phyloP scores from a whole-genome alignment of 2,797 vertebrate species.

The Perodicticus potto region DNA sequence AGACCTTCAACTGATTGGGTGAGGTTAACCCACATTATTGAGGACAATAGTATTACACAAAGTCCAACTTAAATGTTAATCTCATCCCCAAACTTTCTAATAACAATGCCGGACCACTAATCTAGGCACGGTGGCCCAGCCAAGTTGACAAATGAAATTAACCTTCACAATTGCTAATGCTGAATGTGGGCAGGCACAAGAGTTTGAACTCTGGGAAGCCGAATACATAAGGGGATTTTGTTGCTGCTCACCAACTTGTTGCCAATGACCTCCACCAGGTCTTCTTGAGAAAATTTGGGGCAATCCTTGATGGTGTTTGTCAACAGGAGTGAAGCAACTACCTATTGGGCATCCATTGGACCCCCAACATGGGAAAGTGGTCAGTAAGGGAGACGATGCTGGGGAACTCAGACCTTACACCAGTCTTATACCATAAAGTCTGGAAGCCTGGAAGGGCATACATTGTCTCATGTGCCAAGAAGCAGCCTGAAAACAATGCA shows the following conservation, averaged over 20 bases:
- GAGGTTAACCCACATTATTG: neutral
- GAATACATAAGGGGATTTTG: neutral
- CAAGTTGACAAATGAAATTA: neutral
- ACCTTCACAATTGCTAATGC: neutral
- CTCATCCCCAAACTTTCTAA: neutral
- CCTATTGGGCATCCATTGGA: too few relatives aligned
- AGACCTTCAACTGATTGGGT: neutral
- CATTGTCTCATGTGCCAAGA: too few relatives aligned
- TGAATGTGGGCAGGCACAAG: neutral
- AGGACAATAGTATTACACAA: neutral
- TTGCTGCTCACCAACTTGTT: neutral
- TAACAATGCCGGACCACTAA: neutral
- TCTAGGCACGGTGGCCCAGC: neutral
- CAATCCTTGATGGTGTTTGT: neutral
- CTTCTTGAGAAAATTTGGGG: neutral
- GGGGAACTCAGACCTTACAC: too few relatives aligned
- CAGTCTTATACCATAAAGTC: too few relatives aligned
- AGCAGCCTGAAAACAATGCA: too few relatives aligned
- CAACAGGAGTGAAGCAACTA: neutral
- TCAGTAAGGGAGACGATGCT: too few relatives aligned
- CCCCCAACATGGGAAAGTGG: too few relatives aligned
- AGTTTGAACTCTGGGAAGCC: neutral
- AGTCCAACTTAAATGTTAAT: neutral
- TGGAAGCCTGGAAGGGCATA: too few relatives aligned
- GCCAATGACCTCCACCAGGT: neutral